phyloP scores from a whole-genome alignment of 2,113 vertebrate species.

The Lagopus muta region DNA sequence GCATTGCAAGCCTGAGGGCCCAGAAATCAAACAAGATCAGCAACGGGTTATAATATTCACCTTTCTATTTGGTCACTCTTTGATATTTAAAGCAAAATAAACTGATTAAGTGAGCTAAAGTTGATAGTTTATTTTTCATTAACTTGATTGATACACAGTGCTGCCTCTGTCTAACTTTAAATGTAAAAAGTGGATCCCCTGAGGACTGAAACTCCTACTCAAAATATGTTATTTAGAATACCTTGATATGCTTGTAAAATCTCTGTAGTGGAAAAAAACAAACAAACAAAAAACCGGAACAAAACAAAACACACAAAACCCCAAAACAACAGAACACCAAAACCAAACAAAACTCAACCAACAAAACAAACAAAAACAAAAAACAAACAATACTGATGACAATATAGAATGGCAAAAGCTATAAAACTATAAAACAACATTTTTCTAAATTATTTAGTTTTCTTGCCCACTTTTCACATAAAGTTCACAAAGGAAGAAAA shows the following conservation, averaged over 20 bases:
- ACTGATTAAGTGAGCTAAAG: neutral
- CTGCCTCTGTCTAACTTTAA: neutral
- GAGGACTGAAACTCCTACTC: neutral
- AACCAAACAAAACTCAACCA: too few relatives aligned
- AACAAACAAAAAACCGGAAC: neutral
- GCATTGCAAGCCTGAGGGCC: slow-evolving; percentile 2
- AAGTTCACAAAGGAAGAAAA: neutral
- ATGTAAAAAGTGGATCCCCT: neutral
- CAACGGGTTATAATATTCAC: neutral
- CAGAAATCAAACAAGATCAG: slow-evolving; percentile 30
- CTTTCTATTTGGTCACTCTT: slow-evolving; percentile 33
- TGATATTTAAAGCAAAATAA: slow-evolving; percentile 1
- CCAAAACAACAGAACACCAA: neutral
- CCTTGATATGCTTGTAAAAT: neutral
- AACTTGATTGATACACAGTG: neutral
- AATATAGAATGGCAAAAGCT: neutral
- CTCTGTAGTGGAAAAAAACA: neutral
- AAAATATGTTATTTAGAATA: neutral
- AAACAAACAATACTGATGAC: neutral
- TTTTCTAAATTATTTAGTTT: neutral
- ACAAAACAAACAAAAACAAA: neutral
- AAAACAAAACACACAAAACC: neutral
- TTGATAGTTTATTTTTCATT: neutral
- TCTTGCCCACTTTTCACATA: neutral
- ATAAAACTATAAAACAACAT: neutral